These are phyloP conservation scores for Podilymbus podiceps DNA, from an alignment of 2,113 vertebrate species.

Conservation along the genomic window DNA sequence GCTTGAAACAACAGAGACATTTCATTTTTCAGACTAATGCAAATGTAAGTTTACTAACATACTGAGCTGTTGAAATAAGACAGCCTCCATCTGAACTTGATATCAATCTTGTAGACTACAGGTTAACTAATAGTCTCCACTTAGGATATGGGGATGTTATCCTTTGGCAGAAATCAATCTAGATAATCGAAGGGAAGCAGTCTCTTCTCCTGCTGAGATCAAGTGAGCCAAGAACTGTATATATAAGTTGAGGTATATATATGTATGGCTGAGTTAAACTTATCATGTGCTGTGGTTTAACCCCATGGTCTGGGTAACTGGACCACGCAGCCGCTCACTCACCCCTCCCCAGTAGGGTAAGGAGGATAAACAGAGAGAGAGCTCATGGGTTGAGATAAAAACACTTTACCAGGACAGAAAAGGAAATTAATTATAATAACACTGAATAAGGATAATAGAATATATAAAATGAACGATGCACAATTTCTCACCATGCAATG, in stretches of 20 bases:
- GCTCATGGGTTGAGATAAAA: too few relatives aligned
- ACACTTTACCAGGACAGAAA: too few relatives aligned
- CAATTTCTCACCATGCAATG: too few relatives aligned
- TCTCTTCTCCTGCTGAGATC: neutral
- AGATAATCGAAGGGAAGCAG: neutral
- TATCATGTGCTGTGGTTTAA: too few relatives aligned
- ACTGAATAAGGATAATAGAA: too few relatives aligned
- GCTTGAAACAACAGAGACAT: constrained; percentile 21
- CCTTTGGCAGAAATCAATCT: neutral
- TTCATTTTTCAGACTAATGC: constrained; percentile 36
- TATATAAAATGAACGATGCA: too few relatives aligned
- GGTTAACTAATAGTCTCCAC: constrained; percentile 17
- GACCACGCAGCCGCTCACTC: too few relatives aligned
- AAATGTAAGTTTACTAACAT: constrained; percentile 40
- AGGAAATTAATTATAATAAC: too few relatives aligned
- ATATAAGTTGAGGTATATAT: neutral
- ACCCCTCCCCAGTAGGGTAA: too few relatives aligned
- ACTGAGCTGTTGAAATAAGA: constrained; percentile 20
- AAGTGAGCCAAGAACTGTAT: neutral
- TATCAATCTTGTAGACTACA: constrained; percentile 1
- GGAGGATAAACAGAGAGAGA: too few relatives aligned
- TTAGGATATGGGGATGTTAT: neutral
- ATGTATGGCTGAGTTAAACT: neutral
- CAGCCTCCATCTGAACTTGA: constrained; percentile 12
- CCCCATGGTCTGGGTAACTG: too few relatives aligned